These are phyloP conservation scores for Muscicapa striata DNA, from an alignment of 2,797 vertebrate species.

Conservation along the genomic window DNA sequence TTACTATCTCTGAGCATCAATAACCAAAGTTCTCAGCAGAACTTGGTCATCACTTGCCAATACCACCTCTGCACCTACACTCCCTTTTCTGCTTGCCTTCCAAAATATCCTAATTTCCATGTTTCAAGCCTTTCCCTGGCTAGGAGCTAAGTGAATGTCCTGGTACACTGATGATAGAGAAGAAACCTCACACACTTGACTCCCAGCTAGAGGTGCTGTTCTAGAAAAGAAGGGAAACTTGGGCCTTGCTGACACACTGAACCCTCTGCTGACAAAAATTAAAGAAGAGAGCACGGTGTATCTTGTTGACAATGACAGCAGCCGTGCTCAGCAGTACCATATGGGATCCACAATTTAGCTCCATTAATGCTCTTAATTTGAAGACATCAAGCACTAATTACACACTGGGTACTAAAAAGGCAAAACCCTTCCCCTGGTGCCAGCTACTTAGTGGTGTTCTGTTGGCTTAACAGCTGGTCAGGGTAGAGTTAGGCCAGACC, in stretches of 20 bases:
- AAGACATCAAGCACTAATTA: slow-evolving; percentile 86
- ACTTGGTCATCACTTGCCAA: not conserved
- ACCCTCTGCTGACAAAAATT: slow-evolving; percentile 59
- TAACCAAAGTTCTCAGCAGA: not conserved
- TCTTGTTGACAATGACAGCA: slow-evolving; percentile 81
- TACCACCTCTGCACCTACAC: not conserved
- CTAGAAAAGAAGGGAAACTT: not conserved
- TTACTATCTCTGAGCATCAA: not conserved
- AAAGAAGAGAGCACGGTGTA: slow-evolving; percentile 66
- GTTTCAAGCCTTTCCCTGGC: not conserved
- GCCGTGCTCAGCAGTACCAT: slow-evolving; percentile 86
- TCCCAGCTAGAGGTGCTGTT: not conserved
- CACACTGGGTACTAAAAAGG: slow-evolving; percentile 84
- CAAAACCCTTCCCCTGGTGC: slow-evolving; percentile 79
- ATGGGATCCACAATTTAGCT: slow-evolving; percentile 91
- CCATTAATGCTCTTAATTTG: slow-evolving; percentile 92
- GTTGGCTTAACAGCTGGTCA: slow-evolving; percentile 82
- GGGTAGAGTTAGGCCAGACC: slow-evolving; percentile 72
- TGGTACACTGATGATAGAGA: accelerated
- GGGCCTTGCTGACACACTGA: slow-evolving; percentile 15
- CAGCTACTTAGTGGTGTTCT: slow-evolving; percentile 79
- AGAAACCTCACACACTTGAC: not conserved
- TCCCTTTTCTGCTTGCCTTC: not conserved
- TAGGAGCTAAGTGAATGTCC: not conserved
- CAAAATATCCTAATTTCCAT: not conserved